Conservation (phyloP, 2,888 invertebrate species). For the Phrixothrix hirtus region DNA sequence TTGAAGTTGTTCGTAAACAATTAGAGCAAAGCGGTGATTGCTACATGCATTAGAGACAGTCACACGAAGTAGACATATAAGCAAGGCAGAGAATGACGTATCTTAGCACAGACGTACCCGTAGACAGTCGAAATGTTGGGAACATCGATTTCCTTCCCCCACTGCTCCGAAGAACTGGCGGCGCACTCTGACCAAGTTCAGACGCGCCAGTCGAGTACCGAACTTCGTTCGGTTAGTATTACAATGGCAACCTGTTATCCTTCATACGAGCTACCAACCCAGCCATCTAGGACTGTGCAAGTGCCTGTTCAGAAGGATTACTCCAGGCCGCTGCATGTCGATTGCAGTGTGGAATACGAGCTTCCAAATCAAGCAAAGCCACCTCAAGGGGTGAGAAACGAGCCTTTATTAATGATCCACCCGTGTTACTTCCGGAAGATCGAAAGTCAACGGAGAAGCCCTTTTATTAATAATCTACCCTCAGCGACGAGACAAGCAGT, state of each 20-base stretch:
- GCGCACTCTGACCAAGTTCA: conserved; percentile 30
- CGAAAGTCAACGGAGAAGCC: conserved; percentile 79
- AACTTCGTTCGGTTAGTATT: conserved; percentile 44
- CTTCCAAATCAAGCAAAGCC: conserved; percentile 87
- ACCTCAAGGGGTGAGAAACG: conserved; percentile 79
- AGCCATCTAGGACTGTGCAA: conserved; percentile 57
- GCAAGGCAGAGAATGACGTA: conserved; percentile 44
- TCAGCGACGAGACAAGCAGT: conserved; percentile 55
- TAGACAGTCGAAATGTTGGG: conserved; percentile 53
- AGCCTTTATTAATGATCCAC: conserved; percentile 87
- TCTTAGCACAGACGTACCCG: conserved; percentile 52
- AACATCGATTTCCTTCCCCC: conserved; percentile 58
- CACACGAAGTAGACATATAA: conserved; percentile 23
- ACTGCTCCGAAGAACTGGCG: conserved; percentile 39
- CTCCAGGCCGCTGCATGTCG: conserved; percentile 84
- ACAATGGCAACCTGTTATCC: conserved; percentile 53
- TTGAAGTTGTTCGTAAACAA: conserved; percentile 48
- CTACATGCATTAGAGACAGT: conserved; percentile 31
- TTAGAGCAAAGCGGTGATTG: conserved; percentile 54
- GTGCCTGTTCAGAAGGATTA: conserved; percentile 72
- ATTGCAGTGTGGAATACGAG: conserved; percentile 91
- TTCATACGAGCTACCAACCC: conserved; percentile 51
- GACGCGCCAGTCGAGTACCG: conserved; percentile 50
- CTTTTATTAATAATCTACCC: conserved; percentile 83
- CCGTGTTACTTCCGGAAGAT: conserved; percentile 87